A percentile compares a stretch with the other conserved stretches of the same genome.
Conservation (phyloP, 1,140 invertebrate species). For the Zaprionus tsacasi region DNA sequence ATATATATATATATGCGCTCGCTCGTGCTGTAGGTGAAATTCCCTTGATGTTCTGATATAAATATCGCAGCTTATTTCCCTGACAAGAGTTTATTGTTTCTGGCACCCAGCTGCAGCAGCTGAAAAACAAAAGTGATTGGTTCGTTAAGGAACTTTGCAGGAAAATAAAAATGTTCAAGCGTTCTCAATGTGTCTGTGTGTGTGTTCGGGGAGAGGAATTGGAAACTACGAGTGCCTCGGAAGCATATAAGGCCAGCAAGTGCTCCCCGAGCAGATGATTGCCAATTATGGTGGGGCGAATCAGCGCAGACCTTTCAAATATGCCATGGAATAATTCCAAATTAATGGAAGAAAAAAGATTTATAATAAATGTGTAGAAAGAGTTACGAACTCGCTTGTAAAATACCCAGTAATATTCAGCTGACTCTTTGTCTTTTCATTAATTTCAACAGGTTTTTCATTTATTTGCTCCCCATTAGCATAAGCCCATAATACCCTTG, state of each 20-base stretch:
- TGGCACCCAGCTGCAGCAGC: constrained; percentile 12
- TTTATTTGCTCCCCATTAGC: not conserved
- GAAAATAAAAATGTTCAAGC: not conserved
- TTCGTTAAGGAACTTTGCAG: constrained; percentile 1
- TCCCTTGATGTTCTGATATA: constrained; percentile 12
- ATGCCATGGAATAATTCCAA: not conserved
- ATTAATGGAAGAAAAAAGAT: not conserved
- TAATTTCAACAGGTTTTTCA: not conserved
- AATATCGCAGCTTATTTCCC: constrained; percentile 22
- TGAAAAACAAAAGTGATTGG: constrained; percentile 19
- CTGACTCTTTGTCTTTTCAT: not conserved
- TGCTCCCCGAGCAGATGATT: not conserved
- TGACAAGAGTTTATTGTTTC: constrained; percentile 21
- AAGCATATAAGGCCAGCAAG: not conserved
- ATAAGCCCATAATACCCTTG: not conserved
- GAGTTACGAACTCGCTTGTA: not conserved
- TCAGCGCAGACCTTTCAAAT: not conserved
- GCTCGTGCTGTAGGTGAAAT: constrained; percentile 6
- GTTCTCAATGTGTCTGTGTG: not conserved
- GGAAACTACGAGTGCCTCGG: not conserved
- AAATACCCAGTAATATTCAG: not conserved
- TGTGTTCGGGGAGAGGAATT: not conserved
- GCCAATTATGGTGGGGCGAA: constrained; percentile 1
- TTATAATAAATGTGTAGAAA: not conserved
- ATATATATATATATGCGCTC: not conserved